Base-by-base conservation (phyloP, 1,140 invertebrate species). In the Diprion similis region DNA sequence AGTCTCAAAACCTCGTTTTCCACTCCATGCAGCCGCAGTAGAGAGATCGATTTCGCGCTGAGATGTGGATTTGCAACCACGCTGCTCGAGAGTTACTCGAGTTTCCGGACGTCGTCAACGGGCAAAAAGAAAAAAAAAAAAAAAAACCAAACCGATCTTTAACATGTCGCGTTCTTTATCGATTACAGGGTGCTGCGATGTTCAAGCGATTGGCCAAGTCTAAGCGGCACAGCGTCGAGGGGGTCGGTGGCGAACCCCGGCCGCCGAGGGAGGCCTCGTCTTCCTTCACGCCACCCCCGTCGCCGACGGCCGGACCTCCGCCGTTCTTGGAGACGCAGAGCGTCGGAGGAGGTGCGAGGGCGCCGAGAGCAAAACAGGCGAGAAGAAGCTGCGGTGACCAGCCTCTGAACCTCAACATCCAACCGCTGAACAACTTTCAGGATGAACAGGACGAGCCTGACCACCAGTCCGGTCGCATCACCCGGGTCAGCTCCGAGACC, bases 201-300 rank as follows among this genome's bases (percentile, higher is more conserved):
- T 88, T 88, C 70, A 88, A 88, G 74, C 82, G 86, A 76, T 74
- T 88, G 75, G 84, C 83, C 71, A 88, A 86, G 77, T 78, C 84
- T n/a, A 81, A 85, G 77, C 85, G 86, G 67, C 86, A 87, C 72
- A 87, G 85, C 76, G 82, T 83, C 66, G 86, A 86, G 47, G 86
- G 87, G 71, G 84, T 84, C 11, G 82, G 79, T 48, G 68, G n/a
- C 67, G 75, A 75, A 10, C 75, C 78, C 66, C 74, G 80, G 66
- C 78, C 82, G 18, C 81, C 71, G 24, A 68, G 80, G 11, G 46
- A 77, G 74, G 76, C 70, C 19, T 77, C 82, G 71, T 81, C 85
- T 37, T 81, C 6, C 24, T 37, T 1, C 6, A 37, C 86, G 69
- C 76, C 83, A 15, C 51, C 79, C 83, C 71, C 66, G 17, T 59